Evolutionary conservation across 1,140 invertebrate genomes (phyloP), one percentile per base, ranked within the genome.

Genomic region (Papilio xuthus): DNA sequence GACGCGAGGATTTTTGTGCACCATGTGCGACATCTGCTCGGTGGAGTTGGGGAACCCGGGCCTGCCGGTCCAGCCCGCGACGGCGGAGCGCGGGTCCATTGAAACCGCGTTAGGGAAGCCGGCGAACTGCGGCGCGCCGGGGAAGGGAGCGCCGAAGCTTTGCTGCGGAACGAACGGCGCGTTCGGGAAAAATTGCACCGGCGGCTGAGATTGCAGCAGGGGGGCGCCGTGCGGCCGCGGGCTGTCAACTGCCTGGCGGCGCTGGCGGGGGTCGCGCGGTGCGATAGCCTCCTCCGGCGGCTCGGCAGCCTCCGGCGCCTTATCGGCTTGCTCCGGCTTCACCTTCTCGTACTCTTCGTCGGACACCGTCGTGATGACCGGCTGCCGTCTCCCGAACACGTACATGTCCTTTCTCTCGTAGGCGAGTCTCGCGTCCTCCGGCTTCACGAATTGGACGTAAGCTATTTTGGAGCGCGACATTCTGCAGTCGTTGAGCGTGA

Each of bases 391-490:
- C 13, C 89, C 89, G 53, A 93, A 93, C 15, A 87, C 73, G 75
- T 89, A 90, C 12, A 32, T 83, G 1, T 90, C 88, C 79, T 94
- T 93, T 18, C 95, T 93, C 4, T 95, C 94, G 0, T 95, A 86
- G 0, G 96, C 96, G 0, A 92, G 88, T 63, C 95, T 94, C 0
- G 96, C 96, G 77, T 98, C 97, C 37, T 96, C 96, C 8, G 94
- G 82, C 20, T 95, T 95, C 0, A 94, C 95, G 82, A 98, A 97
- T 85, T 97, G 96, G 1, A 98, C 96, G 90, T 96, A 97, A 0
- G 96, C 97, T 70, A 95, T 92, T 86, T 91, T 96, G 81, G 94
- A 95, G 0, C 95, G 94, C 37, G 92, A 94, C 78, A 92, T 94
- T 13, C 95, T 94, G 80, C 95, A 95, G 20, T 96, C 95, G 41